Percentiles rank a stretch among this genome's conserved stretches.
These are phyloP conservation scores for Ctena decussata DNA, from an alignment of 2,888 invertebrate species.

Conservation along the genomic window DNA sequence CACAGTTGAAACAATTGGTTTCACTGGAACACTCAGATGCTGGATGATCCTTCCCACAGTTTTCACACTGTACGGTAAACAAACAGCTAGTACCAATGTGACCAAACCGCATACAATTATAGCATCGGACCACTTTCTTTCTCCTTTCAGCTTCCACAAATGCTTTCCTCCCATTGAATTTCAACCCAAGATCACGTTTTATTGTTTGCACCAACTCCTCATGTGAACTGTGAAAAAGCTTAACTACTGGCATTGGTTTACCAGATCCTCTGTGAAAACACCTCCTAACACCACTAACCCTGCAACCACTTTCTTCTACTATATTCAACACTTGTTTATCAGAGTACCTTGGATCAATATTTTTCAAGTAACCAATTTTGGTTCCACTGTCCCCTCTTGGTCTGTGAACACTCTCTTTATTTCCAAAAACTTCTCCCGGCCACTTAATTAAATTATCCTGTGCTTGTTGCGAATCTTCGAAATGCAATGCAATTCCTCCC, in stretches of 20 bases:
- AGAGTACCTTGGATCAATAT: not conserved
- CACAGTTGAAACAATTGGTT: not conserved
- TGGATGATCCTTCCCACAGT: not conserved
- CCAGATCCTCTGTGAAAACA: not conserved
- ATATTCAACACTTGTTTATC: not conserved
- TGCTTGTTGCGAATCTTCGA: not conserved
- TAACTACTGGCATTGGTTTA: not conserved
- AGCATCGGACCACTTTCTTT: not conserved
- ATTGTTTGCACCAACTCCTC: not conserved
- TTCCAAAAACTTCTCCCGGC: not conserved
- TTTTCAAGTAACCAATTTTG: not conserved
- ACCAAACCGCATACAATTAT: not conserved
- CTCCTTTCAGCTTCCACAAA: not conserved
- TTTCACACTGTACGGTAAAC: not conserved
- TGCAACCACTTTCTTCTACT: not conserved
- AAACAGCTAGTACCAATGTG: not conserved
- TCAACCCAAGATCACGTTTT: not conserved
- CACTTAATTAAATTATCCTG: not conserved
- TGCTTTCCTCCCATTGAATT: not conserved
- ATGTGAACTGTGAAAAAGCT: not conserved
- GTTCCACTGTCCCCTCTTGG: not conserved
- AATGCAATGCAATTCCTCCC: not conserved
- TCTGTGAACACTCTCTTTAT: not conserved
- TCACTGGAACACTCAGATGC: not conserved
- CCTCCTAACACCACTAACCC: not conserved